Percentiles rank a stretch among this genome's conserved stretches.
These are phyloP conservation scores for Diadophis punctatus DNA, from an alignment of 2,113 vertebrate genomes.

Conservation along the genomic window DNA sequence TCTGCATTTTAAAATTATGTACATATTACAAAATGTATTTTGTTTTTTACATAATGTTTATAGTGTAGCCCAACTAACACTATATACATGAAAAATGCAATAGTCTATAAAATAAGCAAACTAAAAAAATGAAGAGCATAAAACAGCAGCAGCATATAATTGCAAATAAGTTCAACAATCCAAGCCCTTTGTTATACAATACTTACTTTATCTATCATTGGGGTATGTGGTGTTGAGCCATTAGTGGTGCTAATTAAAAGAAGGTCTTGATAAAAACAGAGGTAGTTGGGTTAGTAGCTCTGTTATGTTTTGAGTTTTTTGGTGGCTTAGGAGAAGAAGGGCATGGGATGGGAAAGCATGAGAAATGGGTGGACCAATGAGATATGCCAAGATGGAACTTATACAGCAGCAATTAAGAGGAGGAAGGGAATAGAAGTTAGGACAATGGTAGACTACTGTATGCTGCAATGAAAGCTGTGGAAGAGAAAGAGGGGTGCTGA, in stretches of 20 bases:
- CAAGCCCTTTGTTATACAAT: neutral
- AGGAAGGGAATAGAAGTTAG: neutral
- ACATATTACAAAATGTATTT: neutral
- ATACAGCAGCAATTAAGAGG: neutral
- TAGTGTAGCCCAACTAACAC: neutral
- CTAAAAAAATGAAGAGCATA: neutral
- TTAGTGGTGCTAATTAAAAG: neutral
- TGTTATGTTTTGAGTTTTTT: neutral
- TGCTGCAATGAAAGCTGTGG: neutral
- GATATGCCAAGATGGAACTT: neutral
- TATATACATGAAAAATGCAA: neutral
- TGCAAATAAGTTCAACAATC: neutral
- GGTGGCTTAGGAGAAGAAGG: neutral
- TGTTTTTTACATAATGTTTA: neutral
- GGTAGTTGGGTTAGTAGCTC: neutral
- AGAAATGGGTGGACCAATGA: neutral
- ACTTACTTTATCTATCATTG: neutral
- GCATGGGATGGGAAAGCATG: neutral
- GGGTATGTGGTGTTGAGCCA: neutral
- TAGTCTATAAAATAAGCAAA: neutral
- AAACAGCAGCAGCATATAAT: neutral
- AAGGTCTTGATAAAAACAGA: neutral
- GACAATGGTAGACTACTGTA: neutral
- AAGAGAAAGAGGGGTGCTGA: neutral
- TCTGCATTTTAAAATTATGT: neutral